Percentiles rank a stretch among this genome's conserved stretches.
These are phyloP conservation scores for Colistium nudipinnis DNA, from an alignment of 2,113 vertebrate genomes.

Conservation along the genomic window DNA sequence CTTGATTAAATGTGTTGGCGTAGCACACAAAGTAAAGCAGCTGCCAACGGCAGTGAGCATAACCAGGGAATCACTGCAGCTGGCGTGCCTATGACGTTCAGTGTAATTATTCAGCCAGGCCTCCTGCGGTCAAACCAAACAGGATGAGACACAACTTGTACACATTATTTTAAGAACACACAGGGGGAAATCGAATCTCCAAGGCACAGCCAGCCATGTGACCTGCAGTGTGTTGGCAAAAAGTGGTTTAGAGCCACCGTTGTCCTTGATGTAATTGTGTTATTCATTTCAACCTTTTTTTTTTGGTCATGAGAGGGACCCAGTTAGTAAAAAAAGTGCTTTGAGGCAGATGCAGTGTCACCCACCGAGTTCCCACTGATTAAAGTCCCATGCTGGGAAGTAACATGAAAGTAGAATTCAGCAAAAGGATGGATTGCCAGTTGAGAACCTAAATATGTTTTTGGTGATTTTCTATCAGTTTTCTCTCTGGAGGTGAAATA, in stretches of 20 bases:
- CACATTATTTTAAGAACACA: conserved; percentile 29
- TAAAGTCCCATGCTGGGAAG: conserved; percentile 25
- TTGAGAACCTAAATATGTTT: conserved; percentile 16
- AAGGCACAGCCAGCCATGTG: conserved; percentile 15
- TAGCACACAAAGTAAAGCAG: conserved; percentile 16
- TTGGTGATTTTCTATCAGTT: not conserved
- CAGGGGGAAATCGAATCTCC: conserved; percentile 26
- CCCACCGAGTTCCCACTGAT: conserved; percentile 41
- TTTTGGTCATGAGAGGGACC: conserved; percentile 2
- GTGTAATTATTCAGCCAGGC: conserved; percentile 32
- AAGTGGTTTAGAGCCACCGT: conserved; percentile 19
- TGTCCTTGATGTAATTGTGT: conserved; percentile 20
- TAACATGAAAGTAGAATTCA: conserved; percentile 41
- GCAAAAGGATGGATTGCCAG: conserved; percentile 1
- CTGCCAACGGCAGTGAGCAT: not conserved
- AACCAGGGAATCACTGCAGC: conserved; percentile 7
- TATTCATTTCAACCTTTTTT: conserved; percentile 24
- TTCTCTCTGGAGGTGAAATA: not conserved
- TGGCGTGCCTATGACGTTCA: conserved; percentile 9
- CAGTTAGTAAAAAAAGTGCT: not conserved
- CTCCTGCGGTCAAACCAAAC: conserved; percentile 28
- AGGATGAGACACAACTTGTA: conserved; percentile 30
- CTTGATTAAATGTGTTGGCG: conserved; percentile 31
- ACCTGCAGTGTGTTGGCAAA: not conserved
- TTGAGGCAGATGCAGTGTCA: conserved; percentile 12